These are phyloP conservation scores for Labeo calbasu DNA, from an alignment of 2,797 vertebrate genomes.

Conservation along the genomic window DNA sequence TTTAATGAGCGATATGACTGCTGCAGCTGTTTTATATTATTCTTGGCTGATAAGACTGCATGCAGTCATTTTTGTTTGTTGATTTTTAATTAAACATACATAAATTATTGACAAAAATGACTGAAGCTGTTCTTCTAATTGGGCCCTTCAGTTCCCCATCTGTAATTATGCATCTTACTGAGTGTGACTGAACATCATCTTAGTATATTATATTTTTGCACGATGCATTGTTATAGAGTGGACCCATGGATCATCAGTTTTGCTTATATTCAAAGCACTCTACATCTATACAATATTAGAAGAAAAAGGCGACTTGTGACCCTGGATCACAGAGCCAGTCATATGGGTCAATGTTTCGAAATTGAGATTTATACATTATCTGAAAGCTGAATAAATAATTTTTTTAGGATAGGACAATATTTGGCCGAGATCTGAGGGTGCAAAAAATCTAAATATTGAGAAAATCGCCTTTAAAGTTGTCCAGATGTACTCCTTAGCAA, in stretches of 20 bases:
- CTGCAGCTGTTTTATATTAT: slow-evolving; percentile 22
- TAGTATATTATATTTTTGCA: slow-evolving; percentile 17
- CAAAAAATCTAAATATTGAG: too few species aligned
- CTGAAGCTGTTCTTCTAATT: slow-evolving; percentile 1
- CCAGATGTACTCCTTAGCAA: too few species aligned
- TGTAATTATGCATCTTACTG: not conserved
- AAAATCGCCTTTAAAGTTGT: too few species aligned
- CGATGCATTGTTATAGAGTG: not conserved
- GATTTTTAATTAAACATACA: not conserved
- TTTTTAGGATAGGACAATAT: too few species aligned
- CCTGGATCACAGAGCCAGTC: too few species aligned
- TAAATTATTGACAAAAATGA: slow-evolving; percentile 4
- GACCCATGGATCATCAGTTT: not conserved
- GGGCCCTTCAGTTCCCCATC: slow-evolving; percentile 4
- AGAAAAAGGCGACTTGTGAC: not conserved
- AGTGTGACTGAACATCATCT: slow-evolving; percentile 15
- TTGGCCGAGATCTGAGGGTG: too few species aligned
- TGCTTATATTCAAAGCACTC: not conserved
- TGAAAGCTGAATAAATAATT: too few species aligned
- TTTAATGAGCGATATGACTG: slow-evolving; percentile 21
- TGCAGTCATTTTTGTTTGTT: not conserved
- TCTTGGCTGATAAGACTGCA: not conserved
- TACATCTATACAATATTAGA: not conserved
- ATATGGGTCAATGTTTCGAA: too few species aligned
- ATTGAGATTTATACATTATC: too few species aligned